Conservation (phyloP, 2,113 vertebrate species). For the Amphilophus citrinellus region DNA sequence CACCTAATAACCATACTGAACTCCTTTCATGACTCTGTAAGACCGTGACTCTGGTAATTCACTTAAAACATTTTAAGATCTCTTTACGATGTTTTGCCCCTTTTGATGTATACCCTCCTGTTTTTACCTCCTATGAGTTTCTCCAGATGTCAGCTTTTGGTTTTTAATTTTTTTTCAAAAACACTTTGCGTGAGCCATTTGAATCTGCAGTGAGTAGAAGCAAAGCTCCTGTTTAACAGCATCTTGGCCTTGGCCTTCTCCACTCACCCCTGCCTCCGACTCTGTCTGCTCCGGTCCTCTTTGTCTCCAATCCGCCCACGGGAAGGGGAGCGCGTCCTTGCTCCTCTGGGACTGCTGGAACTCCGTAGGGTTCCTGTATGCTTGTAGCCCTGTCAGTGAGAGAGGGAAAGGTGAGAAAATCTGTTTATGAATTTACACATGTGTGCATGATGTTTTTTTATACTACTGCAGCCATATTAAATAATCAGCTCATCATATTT, state of each 20-base stretch:
- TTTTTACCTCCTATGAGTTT: too few relatives aligned
- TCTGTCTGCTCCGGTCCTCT: conserved; percentile 87
- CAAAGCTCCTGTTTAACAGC: not conserved
- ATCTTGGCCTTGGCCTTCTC: not conserved
- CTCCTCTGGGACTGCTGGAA: conserved; percentile 91
- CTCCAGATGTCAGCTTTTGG: too few relatives aligned
- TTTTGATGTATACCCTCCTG: too few relatives aligned
- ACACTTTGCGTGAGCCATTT: not conserved
- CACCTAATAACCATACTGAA: not conserved
- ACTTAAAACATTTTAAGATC: not conserved
- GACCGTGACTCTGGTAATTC: not conserved
- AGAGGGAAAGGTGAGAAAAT: not conserved
- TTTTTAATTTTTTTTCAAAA: not conserved
- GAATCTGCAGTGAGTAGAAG: not conserved
- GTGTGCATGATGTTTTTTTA: not conserved
- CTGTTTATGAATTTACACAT: not conserved
- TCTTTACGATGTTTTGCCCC: not conserved
- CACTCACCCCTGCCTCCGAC: conserved; percentile 84
- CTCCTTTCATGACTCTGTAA: not conserved
- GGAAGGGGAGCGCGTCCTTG: conserved; percentile 90
- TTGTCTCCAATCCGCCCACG: conserved; percentile 83
- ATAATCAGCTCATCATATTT: not conserved
- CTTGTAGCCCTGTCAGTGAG: conserved; percentile 81
- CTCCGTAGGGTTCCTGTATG: conserved; percentile 89
- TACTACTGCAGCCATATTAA: not conserved